Evolutionary conservation across 2,113 vertebrate genomes (phyloP).

Genomic region (Charadrius vociferus): DNA sequence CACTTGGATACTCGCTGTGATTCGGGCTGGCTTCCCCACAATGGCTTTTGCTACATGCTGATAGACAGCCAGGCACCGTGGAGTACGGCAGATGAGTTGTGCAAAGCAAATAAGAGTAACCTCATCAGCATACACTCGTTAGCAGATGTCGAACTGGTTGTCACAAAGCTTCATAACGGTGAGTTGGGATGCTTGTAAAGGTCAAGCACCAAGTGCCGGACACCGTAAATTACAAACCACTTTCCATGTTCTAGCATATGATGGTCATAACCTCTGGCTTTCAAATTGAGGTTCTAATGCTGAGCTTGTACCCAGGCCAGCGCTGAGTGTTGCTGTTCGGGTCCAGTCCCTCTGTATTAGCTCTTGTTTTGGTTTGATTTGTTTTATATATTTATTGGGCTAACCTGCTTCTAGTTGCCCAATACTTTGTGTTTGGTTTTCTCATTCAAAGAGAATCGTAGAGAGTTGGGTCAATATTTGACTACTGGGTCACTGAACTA

Average conservation of each 20-base stretch:
- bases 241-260: not conserved
- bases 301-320: not conserved
- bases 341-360: not conserved
- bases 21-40: conserved; percentile 81
- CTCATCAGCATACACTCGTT: conserved; percentile 89
- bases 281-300: not conserved
- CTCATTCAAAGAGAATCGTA: not conserved
- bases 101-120: conserved; percentile 60
- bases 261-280: not conserved
- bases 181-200: not conserved
- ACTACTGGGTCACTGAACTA: not conserved
- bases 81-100: conserved; percentile 63
- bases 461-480: not conserved
- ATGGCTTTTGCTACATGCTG: conserved; percentile 86
- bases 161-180: conserved; percentile 83
- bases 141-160: conserved; percentile 86
- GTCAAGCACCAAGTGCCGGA: not conserved
- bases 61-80: conserved; percentile 64
- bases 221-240: not conserved
- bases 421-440: not conserved
- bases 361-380: not conserved
- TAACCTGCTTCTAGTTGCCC: not conserved
- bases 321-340: not conserved
- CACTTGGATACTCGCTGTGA: conserved; percentile 83
- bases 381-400: not conserved